Evolutionary conservation across 1,140 invertebrate genomes (phyloP).

Genomic region (Schmidtea mediterranea): DNA sequence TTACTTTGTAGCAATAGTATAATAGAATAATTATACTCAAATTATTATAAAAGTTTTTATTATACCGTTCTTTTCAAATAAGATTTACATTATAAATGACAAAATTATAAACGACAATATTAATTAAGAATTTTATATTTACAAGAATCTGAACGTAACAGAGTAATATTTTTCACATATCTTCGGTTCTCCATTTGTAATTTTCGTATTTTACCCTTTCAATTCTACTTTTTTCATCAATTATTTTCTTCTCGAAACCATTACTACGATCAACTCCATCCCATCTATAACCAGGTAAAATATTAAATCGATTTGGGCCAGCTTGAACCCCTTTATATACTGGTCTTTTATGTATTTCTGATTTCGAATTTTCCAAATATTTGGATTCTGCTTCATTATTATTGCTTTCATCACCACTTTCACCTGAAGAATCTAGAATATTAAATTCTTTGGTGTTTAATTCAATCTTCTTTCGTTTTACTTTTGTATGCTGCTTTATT

Average conservation of each 20-base stretch:
- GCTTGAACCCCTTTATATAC: conserved; percentile 11
- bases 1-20: no score
- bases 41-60: no score
- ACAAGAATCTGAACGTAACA: no score
- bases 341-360: neutral
- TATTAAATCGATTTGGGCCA: conserved; percentile 63
- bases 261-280: conserved; percentile 89
- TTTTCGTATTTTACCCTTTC: no score
- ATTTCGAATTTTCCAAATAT: neutral
- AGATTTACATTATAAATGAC: no score
- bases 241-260: conserved; percentile 74
- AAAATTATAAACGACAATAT: no score
- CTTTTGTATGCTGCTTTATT: conserved; percentile 49
- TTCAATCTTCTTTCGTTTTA: conserved; percentile 28
- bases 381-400: neutral
- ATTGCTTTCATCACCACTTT: neutral
- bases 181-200: no score
- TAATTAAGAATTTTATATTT: no score
- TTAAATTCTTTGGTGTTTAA: conserved; percentile 9
- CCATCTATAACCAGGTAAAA: conserved; percentile 74
- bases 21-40: no score
- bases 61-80: no score
- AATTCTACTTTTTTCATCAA: conserved; percentile 19
- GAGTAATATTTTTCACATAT: no score
- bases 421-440: neutral